Base-by-base conservation (phyloP, 2,888 invertebrate species). In the Autographa gamma region DNA sequence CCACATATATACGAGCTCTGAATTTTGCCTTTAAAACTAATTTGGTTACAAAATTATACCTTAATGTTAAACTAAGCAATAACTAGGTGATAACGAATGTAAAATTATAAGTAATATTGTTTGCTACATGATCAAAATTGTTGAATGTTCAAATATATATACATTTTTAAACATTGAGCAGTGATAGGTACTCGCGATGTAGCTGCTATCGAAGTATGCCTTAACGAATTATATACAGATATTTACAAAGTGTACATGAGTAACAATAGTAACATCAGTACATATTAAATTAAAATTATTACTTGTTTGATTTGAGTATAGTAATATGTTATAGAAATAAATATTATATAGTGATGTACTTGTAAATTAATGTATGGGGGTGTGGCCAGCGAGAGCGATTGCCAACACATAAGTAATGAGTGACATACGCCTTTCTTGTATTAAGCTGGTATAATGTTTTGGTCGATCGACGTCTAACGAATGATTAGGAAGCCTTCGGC, bases 171-270 rank as follows among this genome's bases (percentile, higher is more conserved):
- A 19, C 41, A 41, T 67, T 11, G 18, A 61, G 63, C 52, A 60
- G 54, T 25, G 18, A 38, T 41, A 64, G 80, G 59, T 63, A 71
- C 67, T 80, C 62, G 71, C 71, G 63, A 66, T 54, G 25, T 65
- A 48, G 43, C 59, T 59, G 5, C 63, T 71, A 77, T 60, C 71
- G 72, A 77, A 80, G 63, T 74, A 80, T 69, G 66, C 70, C 72
- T 81, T 82, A 73, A 54, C 64, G 66, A 63, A 77, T 71, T 67
- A 43, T 63, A 58, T 67, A 74, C 68, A 71, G 41, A 63, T 82
- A 82, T 82, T 80, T 74, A 82, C 69, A 73, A 63, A 43, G 52
- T 63, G 67, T 80, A 77, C 80, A 74, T 80, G 25, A 77, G 41
- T 25, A 77, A 80, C 69, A 69, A 52, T 66, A 25, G 54, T 66